Percentiles rank a stretch among this genome's conserved stretches.
phyloP scores from a whole-genome alignment of 2,113 vertebrate species.

The Callocephalon fimbriatum region DNA sequence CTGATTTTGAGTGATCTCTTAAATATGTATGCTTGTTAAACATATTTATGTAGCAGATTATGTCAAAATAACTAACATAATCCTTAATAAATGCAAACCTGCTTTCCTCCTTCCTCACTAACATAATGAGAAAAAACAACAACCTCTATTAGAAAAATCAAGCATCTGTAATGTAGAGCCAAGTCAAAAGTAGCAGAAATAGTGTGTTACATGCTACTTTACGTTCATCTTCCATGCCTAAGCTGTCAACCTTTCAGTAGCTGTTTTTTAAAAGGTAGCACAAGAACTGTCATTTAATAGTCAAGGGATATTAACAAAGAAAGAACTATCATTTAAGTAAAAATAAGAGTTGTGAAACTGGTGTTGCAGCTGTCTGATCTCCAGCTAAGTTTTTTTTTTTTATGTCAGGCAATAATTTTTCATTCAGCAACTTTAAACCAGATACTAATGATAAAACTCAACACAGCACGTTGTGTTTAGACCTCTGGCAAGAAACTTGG shows the following conservation, averaged over 20 bases:
- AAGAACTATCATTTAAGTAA: slow-evolving; percentile 26
- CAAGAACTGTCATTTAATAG: slow-evolving; percentile 13
- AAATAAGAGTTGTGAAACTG: slow-evolving; percentile 1
- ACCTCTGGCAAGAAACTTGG: neutral
- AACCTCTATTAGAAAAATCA: neutral
- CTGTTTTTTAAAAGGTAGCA: neutral
- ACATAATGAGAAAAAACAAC: neutral
- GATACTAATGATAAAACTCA: neutral
- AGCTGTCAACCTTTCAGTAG: slow-evolving; percentile 15
- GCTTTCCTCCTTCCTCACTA: neutral
- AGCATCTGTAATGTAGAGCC: neutral
- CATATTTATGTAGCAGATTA: neutral
- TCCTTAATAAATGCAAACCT: neutral
- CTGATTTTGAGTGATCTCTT: neutral
- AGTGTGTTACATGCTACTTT: neutral
- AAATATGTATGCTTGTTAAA: neutral
- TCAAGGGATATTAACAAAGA: slow-evolving; percentile 17
- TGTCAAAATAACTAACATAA: neutral
- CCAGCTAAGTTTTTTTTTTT: neutral
- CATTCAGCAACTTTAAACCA: neutral
- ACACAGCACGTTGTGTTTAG: neutral
- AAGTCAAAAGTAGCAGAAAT: slow-evolving; percentile 22
- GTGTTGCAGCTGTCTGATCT: neutral
- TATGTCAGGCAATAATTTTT: neutral
- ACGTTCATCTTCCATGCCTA: neutral